These are phyloP conservation scores for Aphelocoma coerulescens DNA, from an alignment of 2,113 vertebrate species.

Conservation along the genomic window DNA sequence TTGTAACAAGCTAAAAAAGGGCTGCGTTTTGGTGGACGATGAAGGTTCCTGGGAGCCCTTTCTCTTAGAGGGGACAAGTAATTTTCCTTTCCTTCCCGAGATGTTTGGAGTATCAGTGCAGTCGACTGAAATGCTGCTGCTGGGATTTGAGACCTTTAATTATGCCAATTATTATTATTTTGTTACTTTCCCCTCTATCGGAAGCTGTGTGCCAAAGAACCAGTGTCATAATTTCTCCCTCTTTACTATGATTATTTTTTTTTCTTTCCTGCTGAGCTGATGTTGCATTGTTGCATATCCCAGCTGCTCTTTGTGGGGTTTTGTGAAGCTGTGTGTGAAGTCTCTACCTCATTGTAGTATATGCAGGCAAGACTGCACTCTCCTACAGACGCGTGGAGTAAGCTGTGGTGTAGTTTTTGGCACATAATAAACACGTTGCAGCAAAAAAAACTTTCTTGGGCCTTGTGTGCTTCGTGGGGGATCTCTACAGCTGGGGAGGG, in stretches of 20 bases:
- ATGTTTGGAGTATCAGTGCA: constrained; percentile 56
- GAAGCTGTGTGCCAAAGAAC: constrained; percentile 97
- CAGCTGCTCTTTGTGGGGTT: constrained; percentile 93
- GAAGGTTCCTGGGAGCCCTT: constrained; percentile 77
- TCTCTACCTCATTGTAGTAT: constrained; percentile 99
- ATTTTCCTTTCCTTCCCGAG: constrained; percentile 49
- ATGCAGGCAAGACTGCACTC: constrained; percentile 92
- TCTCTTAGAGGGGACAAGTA: constrained; percentile 72
- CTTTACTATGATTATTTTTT: background rate
- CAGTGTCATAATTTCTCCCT: constrained; percentile 75
- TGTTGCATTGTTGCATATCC: constrained; percentile 84
- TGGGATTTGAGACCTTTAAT: constrained; percentile 75
- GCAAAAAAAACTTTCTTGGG: constrained; percentile 69
- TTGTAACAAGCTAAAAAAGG: constrained; percentile 88
- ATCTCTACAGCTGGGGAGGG: fast-evolving
- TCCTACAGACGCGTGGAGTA: constrained; percentile 94
- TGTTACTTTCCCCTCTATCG: constrained; percentile 74
- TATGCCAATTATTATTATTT: constrained; percentile 42
- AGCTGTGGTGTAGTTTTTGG: constrained; percentile 87
- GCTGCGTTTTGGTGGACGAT: constrained; percentile 71
- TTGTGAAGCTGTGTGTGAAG: constrained; percentile 89
- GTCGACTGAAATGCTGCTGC: constrained; percentile 74
- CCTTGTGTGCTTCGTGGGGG: fast-evolving
- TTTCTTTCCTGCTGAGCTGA: constrained; percentile 83
- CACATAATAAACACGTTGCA: constrained; percentile 99